A percentile compares a stretch with the other conserved stretches of the same genome.
Evolutionary conservation across 2,888 invertebrate genomes (phyloP).

Genomic region (Tetragnatha montana): DNA sequence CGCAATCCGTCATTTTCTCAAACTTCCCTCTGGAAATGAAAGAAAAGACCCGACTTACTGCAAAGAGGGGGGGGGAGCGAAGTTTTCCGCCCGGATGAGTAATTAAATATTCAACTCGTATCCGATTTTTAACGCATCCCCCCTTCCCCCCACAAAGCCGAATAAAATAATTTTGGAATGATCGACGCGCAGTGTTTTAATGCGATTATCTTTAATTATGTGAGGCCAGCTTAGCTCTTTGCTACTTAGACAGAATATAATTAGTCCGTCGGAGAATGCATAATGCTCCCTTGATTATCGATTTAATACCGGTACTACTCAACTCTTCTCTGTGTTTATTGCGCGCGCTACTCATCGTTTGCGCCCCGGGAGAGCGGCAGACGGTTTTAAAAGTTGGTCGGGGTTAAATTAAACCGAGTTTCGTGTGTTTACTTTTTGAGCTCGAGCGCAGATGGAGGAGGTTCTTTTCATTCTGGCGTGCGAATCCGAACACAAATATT

Average conservation of each 20-base stretch:
- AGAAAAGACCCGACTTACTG: conserved; percentile 10
- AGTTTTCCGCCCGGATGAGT: conserved; percentile 33
- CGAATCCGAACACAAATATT: conserved; percentile 43
- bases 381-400: conserved; percentile 43
- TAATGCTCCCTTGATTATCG: conserved; percentile 66
- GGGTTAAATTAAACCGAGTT: conserved; percentile 48
- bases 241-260: conserved; percentile 59
- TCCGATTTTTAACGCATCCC: conserved; percentile 60
- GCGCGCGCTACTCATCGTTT: conserved; percentile 18
- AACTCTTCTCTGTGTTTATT: conserved; percentile 37
- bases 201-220: conserved; percentile 69
- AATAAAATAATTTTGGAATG: conserved; percentile 64
- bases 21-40: background rate
- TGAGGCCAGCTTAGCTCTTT: conserved; percentile 55
- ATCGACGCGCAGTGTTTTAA: conserved; percentile 61
- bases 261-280: conserved; percentile 58
- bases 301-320: conserved; percentile 50
- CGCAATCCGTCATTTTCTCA: conserved; percentile 16
- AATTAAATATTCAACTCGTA: conserved; percentile 64
- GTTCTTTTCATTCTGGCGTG: conserved; percentile 33
- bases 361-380: background rate
- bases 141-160: conserved; percentile 8
- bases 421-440: background rate
- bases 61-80: conserved; percentile 13
- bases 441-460: conserved; percentile 4